Evolutionary conservation across 2,113 vertebrate species (phyloP).

Genomic region (Protobothrops mucrosquamatus): DNA sequence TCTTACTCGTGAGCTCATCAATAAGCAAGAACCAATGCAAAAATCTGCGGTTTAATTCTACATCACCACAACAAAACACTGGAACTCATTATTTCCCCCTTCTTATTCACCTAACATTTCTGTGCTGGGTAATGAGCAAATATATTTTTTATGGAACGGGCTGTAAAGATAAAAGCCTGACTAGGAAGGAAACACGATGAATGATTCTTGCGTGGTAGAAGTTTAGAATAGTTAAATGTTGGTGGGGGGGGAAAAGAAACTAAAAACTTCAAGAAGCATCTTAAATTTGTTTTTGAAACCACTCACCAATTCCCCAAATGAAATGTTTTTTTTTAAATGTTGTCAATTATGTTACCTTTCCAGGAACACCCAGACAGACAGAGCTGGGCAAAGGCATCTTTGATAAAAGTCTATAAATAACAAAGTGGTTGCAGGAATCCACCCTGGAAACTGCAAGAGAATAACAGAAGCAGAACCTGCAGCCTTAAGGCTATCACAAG

Average conservation of each 20-base stretch:
- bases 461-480: neutral
- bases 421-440: neutral
- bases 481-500: neutral
- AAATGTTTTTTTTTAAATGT: neutral
- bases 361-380: neutral
- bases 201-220: neutral
- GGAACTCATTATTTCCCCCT: neutral
- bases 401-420: conserved; percentile 1
- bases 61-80: neutral
- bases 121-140: neutral
- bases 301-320: neutral
- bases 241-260: fast-evolving
- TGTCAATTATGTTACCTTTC: neutral
- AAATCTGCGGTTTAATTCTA: neutral
- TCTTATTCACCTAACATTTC: neutral
- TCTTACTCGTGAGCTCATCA: neutral
- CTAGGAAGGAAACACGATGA: neutral
- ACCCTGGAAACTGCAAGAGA: neutral
- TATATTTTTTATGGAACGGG: neutral
- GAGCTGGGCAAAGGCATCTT: neutral
- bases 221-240: neutral
- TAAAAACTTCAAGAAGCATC: too few relatives aligned
- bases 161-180: neutral
- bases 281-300: neutral
- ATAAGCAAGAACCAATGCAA: neutral